Conservation (phyloP, 2,888 invertebrate species). For the Ptychoptera albimana region DNA sequence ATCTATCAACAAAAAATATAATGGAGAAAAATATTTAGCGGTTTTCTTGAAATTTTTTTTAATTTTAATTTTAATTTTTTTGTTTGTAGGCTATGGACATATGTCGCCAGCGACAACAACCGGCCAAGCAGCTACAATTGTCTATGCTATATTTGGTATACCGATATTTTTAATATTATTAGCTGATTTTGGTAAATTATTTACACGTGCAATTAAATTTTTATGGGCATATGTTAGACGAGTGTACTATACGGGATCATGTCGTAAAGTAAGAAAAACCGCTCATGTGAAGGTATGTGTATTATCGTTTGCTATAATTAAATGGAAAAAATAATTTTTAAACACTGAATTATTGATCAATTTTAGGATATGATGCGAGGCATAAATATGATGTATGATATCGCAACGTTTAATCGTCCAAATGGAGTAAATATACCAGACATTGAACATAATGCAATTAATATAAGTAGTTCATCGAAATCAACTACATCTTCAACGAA, state of each 20-base stretch:
- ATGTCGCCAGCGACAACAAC: conserved; percentile 79
- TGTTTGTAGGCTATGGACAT: conserved; percentile 80
- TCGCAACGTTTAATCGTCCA: conserved; percentile 57
- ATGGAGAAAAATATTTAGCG: no score
- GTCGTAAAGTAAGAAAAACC: conserved; percentile 57
- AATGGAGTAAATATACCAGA: conserved; percentile 27
- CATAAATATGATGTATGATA: conserved; percentile 63
- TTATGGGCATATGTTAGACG: conserved; percentile 74
- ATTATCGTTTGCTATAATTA: not conserved
- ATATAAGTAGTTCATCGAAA: conserved; percentile 10
- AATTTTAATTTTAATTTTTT: not conserved
- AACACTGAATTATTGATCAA: conserved; percentile 3
- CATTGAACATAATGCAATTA: conserved; percentile 14
- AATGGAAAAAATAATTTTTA: not conserved
- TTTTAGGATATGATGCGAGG: conserved; percentile 70
- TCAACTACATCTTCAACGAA: conserved; percentile 21
- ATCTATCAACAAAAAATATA: no score
- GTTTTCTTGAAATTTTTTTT: not conserved
- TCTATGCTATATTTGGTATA: conserved; percentile 90
- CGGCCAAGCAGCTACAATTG: conserved; percentile 75
- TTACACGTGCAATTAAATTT: conserved; percentile 81
- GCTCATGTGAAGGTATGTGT: conserved; percentile 50
- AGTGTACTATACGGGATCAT: conserved; percentile 74
- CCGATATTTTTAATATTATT: conserved; percentile 88
- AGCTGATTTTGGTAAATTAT: conserved; percentile 87